Base-by-base conservation (phyloP, 1,140 invertebrate genomes). In the Listronotus oregonensis region DNA sequence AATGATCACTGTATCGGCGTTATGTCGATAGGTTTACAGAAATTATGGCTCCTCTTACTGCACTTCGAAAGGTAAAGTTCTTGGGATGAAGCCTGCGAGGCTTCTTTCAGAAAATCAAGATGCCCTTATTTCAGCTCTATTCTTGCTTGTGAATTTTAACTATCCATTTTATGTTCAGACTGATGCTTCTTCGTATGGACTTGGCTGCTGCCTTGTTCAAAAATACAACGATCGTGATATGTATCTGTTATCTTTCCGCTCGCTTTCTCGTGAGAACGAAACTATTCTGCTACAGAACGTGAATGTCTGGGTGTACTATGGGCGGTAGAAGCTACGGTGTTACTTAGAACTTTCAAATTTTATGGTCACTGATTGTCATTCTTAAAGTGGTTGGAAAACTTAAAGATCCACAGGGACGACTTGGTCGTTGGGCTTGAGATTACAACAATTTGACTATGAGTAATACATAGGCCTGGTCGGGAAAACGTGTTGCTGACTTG, bases 281-380 rank as follows among this genome's bases (percentile, higher is more conserved):
- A 82, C 27, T 85, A 82, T 61, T 66, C 64, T 6, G 71, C 72
- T 6, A 81, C 79, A 3, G 82, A 85, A 70, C 67, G 73, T 50
- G 82, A 85, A 75, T 79, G 77, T 56, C 66, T 84, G 18, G 80
- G 80, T n/a, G 74, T 84, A n/a, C 44, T 85, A 2, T 75, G 71
- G 66, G 75, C 75, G 5, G 66, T 84, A 1, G n/a, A 77, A 81
- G 46, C 79, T n/a, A 54, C 43, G 73, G 27, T 64, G 57, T 37
- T 85, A 79, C 70, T 46, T 84, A 2, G 74, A 79, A 54, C 76
- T 75, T 8, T 73, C 61, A 7, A 61, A 76, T n/a, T 83, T 86
- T 5, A 73, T 84, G 1, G 65, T 79, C 14, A 84, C 82, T 0
- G 82, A 85, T 64, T 81, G 83, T 27, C 59, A 69, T 73, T 34